Evolutionary conservation across 2,113 vertebrate species (phyloP), one percentile per base, ranked within the genome.

Genomic region (Catagonus wagneri): DNA sequence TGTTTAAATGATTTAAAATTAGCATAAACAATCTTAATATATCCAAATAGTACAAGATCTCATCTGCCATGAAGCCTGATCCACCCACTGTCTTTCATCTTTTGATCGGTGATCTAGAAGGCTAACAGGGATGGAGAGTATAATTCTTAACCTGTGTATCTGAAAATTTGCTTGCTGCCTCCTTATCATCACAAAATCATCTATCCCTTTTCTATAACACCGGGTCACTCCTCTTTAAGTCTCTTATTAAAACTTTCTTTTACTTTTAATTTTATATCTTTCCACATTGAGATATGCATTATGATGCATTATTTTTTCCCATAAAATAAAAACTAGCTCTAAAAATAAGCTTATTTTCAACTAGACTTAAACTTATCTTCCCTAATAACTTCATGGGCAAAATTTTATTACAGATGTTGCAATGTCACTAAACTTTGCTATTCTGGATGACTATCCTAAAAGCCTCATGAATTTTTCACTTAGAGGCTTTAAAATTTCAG

Each of bases 321-420:
- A 69, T 4, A 79, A 89, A 89, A 56, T 39, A 83, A 90, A 52
- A 19, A 52, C 44, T 66, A 56, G 44, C 63, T 88, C 39, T 63
- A 71, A 84, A 69, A 90, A 78, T 16, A 79, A 50, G 15, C 7
- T 39, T 58, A 83, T 68, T 95, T 89, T 89, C 60, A 72, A 50
- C 16, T n/a, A 76, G 32, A 84, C 79, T 79, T 95, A 39, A 72
- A 52, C 7, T 68, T 89, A 96, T 95, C 79, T 93, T 89, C 6
- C 3, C 13, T 76, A 92, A 19, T 29, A 84, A 27, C 12, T 80
- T 79, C 58, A 68, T 56, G 75, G 84, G 16, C 22, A 68, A 44
- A n/a, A 68, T 76, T 83, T 34, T 88, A 71, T 65, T 75, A 86
- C 2, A 14, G 44, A 69, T 20, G 19, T 54, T 58, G 25, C 29